Percentiles rank a stretch among this genome's conserved stretches.
Conservation (phyloP, 2,888 invertebrate species). For the Pollenia griseotomentosa region DNA sequence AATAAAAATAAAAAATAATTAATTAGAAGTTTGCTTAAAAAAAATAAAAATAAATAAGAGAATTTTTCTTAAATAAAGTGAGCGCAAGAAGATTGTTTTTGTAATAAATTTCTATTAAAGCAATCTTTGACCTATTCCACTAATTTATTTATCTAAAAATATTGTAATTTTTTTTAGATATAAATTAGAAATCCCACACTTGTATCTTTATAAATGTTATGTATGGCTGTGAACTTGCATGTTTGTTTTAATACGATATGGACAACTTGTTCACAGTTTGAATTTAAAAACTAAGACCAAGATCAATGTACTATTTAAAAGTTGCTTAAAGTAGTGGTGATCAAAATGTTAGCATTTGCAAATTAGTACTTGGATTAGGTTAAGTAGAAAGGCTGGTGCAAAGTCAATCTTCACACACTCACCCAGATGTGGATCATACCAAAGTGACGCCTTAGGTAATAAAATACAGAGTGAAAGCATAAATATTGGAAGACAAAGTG, state of each 20-base stretch:
- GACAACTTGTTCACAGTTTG: neutral
- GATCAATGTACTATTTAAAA: conserved; percentile 40
- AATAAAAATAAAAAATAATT: conserved; percentile 32
- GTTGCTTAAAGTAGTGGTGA: neutral
- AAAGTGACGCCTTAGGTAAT: no score
- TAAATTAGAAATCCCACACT: conserved; percentile 46
- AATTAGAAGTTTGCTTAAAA: conserved; percentile 12
- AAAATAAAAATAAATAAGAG: neutral
- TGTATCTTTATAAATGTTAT: neutral
- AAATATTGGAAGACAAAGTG: no score
- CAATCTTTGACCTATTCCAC: conserved; percentile 36
- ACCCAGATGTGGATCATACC: no score
- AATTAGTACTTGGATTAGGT: no score
- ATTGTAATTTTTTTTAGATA: conserved; percentile 37
- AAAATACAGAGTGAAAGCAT: no score
- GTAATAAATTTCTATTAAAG: neutral
- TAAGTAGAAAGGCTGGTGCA: no score
- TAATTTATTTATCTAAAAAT: conserved; percentile 49
- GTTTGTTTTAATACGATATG: neutral
- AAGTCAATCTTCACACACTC: no score
- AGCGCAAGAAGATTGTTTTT: conserved; percentile 7
- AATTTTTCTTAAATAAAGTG: neutral
- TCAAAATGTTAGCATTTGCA: neutral
- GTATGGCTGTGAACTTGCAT: neutral
- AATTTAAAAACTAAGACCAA: conserved; percentile 12